Evolutionary conservation across 2,113 vertebrate genomes (phyloP), one percentile per base, ranked within the genome.

Genomic region (Cephalophus harveyi): DNA sequence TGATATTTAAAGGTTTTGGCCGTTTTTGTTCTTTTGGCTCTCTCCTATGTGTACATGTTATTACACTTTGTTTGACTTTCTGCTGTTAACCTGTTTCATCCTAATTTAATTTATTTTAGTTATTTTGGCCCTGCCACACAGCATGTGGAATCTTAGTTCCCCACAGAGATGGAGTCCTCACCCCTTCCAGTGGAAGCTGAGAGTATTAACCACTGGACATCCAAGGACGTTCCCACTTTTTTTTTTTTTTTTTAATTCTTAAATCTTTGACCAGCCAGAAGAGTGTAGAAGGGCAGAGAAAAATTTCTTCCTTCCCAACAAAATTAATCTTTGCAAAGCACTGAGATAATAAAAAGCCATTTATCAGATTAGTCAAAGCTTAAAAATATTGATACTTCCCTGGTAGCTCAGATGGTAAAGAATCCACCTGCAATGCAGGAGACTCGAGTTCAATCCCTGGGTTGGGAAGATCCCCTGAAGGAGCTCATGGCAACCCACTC

Each of bases 341-440:
- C 76, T 17, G 36, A 85, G 67, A 78, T 7, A 85, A 52, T 52
- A 62, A 87, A 60, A 84, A 64, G 48, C 25, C n/a, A 36, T 33
- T 23, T 94, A 84, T 60, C 59, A 94, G 67, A 89, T 43, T 92
- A 52, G 16, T 57, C 85, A 43, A 94, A 84, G 62, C 46, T 83
- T 71, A 78, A 86, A 89, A n/a, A 71, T 6, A 71, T 23, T 23
- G 67, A 36, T 71, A 40, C 67, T 40, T 71, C 2, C 19, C 67
- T 71, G 19, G 9, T 71, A 21, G 67, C 67, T 71, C 67, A 71
- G 67, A 36, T 71, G n/a, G n/a, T 36, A 71, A 71, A 71, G 67
- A 71, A 36, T 71, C 67, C n/a, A 71, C 67, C n/a, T 71, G 67
- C 67, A 40, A 3, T 36, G 67, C n/a, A 71, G 67, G n/a, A 71